Conservation (phyloP, 2,113 vertebrate species). For the Nestor notabilis region DNA sequence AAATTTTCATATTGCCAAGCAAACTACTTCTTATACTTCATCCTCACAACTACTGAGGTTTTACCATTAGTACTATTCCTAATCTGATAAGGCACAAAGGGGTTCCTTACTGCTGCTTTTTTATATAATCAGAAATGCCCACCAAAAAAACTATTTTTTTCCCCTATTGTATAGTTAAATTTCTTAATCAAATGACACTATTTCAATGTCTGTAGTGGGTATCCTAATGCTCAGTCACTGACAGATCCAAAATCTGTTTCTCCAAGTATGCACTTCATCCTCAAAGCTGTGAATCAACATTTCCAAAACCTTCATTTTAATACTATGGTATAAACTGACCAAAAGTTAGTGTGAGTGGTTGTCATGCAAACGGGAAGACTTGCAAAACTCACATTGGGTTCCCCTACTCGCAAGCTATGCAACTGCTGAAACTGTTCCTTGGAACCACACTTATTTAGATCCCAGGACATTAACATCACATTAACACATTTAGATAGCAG, state of each 20-base stretch:
- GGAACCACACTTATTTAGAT: not conserved
- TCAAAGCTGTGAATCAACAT: not conserved
- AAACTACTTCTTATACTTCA: not conserved
- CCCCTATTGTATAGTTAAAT: not conserved
- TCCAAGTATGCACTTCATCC: not conserved
- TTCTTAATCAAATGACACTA: not conserved
- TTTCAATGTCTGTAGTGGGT: not conserved
- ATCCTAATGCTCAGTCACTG: not conserved
- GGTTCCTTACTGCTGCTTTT: not conserved
- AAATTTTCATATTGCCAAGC: not conserved
- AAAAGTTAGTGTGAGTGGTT: not conserved
- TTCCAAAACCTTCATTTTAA: not conserved
- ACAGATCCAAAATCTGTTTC: not conserved
- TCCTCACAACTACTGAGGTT: not conserved
- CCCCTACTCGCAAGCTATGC: not conserved
- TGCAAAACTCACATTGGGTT: not conserved
- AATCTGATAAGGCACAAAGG: not conserved
- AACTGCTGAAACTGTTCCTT: not conserved
- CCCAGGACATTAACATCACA: not conserved
- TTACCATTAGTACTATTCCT: not conserved
- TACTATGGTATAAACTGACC: not conserved
- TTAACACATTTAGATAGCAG: rapidly evolving
- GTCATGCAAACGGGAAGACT: not conserved
- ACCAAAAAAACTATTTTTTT: not conserved
- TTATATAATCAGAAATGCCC: not conserved